phyloP scores from a whole-genome alignment of 2,888 invertebrate genomes.

The Meteorus cinctellus region DNA sequence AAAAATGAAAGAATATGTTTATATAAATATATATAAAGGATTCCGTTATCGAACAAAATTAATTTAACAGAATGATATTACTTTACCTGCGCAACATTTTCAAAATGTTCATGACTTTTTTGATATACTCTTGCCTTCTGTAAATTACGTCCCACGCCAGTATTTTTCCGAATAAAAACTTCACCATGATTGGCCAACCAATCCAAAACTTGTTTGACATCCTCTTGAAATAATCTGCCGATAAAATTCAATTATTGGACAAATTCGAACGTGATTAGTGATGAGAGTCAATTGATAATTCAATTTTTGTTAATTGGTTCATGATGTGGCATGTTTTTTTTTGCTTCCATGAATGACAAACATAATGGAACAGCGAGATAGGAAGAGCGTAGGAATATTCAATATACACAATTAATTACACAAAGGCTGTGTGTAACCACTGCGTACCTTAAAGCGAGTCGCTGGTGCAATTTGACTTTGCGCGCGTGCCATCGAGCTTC shows the following conservation, averaged over 20 bases:
- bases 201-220: slow-evolving; percentile 97
- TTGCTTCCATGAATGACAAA: neutral
- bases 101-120: slow-evolving; percentile 98
- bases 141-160: slow-evolving; percentile 95
- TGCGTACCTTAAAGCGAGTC: slow-evolving; percentile 83
- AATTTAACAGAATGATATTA: slow-evolving; percentile 5
- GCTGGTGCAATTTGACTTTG: slow-evolving; percentile 94
- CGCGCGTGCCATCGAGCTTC: slow-evolving; percentile 97
- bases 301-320: neutral
- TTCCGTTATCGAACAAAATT: neutral
- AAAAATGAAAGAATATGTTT: neutral
- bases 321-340: neutral
- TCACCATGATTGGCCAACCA: slow-evolving; percentile 99
- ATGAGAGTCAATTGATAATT: slow-evolving; percentile 16
- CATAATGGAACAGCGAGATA: slow-evolving; percentile 45
- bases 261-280: slow-evolving; percentile 25
- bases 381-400: slow-evolving; percentile 35
- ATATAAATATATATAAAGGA: neutral
- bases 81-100: slow-evolving; percentile 95
- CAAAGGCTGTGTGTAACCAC: slow-evolving; percentile 36
- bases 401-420: slow-evolving; percentile 35
- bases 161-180: slow-evolving; percentile 96
- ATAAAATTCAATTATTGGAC: slow-evolving; percentile 33
- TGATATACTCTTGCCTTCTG: slow-evolving; percentile 96
- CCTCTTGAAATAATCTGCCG: slow-evolving; percentile 91